phyloP scores from a whole-genome alignment of 1,140 invertebrate species.

The Hylaeus anthracinus region DNA sequence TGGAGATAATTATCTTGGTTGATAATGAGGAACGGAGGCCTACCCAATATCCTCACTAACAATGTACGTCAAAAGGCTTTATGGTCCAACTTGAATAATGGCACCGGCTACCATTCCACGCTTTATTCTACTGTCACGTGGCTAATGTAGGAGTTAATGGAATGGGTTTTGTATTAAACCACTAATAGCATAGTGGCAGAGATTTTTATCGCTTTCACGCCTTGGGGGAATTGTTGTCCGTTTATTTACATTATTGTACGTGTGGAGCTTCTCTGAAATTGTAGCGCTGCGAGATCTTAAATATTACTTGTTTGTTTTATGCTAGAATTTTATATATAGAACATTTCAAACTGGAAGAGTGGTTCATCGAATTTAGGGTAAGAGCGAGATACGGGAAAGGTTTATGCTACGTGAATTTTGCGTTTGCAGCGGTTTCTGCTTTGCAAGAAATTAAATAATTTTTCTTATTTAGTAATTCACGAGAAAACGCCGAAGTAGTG shows the following conservation, averaged over 20 bases:
- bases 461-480: constrained; percentile 32
- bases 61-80: constrained; percentile 16
- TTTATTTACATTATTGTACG: too few relatives aligned
- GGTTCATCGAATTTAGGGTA: background rate
- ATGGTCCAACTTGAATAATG: constrained; percentile 14
- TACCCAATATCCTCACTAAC: background rate
- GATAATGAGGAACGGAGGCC: constrained; percentile 11
- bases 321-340: too few relatives aligned
- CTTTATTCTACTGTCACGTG: background rate
- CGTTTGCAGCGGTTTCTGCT: background rate
- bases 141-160: background rate
- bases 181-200: background rate
- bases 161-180: background rate
- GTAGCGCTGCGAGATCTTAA: too few relatives aligned
- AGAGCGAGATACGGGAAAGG: background rate
- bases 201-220: too few relatives aligned
- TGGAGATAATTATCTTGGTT: constrained; percentile 9
- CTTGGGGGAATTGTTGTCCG: too few relatives aligned
- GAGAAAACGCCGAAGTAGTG: constrained; percentile 12
- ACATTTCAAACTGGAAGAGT: background rate
- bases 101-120: background rate
- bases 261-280: too few relatives aligned
- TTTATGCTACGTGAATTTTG: background rate
- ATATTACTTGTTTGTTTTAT: too few relatives aligned
- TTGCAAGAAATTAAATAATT: constrained; percentile 45